Evolutionary conservation across 2,113 vertebrate genomes (phyloP).

Genomic region (Sapayoa aenigma): DNA sequence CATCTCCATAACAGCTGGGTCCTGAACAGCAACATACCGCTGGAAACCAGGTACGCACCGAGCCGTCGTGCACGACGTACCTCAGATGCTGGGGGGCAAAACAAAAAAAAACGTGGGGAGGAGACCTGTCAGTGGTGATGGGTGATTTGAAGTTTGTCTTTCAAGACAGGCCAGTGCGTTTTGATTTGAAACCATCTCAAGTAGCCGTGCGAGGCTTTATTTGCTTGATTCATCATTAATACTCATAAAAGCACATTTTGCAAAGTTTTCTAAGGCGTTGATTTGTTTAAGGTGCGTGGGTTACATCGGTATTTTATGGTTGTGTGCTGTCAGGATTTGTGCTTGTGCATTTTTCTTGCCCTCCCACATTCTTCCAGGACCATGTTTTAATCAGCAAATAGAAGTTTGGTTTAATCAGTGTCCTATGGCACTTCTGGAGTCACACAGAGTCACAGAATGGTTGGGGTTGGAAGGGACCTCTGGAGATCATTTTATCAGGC

Average conservation of each 20-base stretch:
- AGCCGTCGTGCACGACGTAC: fast-evolving
- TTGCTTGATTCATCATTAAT: neutral
- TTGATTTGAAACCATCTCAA: neutral
- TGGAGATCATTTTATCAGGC: neutral
- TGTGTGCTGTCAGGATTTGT: neutral
- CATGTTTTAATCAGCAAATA: neutral
- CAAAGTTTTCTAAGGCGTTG: neutral
- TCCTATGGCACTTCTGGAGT: neutral
- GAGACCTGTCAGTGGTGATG: neutral
- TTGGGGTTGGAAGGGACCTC: neutral
- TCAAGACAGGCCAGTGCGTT: neutral
- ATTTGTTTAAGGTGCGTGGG: neutral
- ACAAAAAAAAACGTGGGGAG: fast-evolving
- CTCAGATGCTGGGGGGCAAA: fast-evolving
- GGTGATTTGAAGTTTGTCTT: fast-evolving
- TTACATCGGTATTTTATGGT: neutral
- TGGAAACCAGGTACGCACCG: slow-evolving; percentile 90
- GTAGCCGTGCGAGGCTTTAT: neutral
- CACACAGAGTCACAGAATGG: neutral
- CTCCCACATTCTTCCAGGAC: neutral
- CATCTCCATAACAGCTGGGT: slow-evolving; percentile 98
- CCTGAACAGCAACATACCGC: slow-evolving; percentile 94
- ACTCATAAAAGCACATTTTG: neutral
- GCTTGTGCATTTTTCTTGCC: neutral
- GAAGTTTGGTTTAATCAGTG: neutral